Evolutionary conservation across 2,888 invertebrate species (phyloP).

Genomic region (Caenorhabditis doughertyi): DNA sequence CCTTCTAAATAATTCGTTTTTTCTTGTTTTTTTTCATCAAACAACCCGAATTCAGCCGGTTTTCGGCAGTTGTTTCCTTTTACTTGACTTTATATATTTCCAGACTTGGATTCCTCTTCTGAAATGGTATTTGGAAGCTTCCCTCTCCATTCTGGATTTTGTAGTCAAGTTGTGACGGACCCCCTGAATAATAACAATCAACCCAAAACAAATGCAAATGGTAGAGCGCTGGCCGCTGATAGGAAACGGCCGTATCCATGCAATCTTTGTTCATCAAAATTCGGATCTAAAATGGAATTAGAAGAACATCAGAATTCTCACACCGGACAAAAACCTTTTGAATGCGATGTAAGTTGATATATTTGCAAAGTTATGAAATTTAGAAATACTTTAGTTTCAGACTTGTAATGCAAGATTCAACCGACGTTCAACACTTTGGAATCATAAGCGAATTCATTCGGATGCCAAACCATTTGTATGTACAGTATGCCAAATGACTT

Average conservation of each 20-base stretch:
- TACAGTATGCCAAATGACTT: conserved; percentile 82
- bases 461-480: conserved; percentile 82
- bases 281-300: conserved; percentile 80
- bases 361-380: neutral
- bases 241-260: conserved; percentile 82
- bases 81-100: conserved; percentile 6
- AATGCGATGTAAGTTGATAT: conserved; percentile 79
- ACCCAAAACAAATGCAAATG: conserved; percentile 64
- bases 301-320: conserved; percentile 83
- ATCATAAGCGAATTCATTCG: conserved; percentile 82
- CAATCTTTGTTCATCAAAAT: conserved; percentile 77
- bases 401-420: conserved; percentile 82
- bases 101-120: conserved; percentile 59
- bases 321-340: conserved; percentile 82
- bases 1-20: no score
- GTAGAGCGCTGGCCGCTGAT: conserved; percentile 74
- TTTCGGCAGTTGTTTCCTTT: neutral
- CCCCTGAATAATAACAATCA: conserved; percentile 71
- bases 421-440: conserved; percentile 82
- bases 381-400: conserved; percentile 10
- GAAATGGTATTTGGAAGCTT: conserved; percentile 69
- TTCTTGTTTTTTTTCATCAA: neutral
- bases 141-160: conserved; percentile 65
- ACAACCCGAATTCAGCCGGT: no score
- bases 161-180: conserved; percentile 52